Evolutionary conservation across 2,797 vertebrate species (phyloP).

Genomic region (Tadarida brasiliensis): DNA sequence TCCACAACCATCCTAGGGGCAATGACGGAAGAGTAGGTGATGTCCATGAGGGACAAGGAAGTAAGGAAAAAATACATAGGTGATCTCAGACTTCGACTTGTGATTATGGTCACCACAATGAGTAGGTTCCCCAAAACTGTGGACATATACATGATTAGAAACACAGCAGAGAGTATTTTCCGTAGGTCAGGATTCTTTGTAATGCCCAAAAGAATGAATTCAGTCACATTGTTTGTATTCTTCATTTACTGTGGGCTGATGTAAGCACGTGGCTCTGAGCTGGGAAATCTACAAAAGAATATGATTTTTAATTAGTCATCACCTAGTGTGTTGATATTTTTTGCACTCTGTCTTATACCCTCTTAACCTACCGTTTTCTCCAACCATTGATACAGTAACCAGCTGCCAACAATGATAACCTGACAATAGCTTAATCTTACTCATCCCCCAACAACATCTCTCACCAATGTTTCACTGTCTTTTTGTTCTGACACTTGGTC

Average conservation of each 20-base stretch:
- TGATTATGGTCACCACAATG: slow-evolving; percentile 62
- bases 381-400: not conserved
- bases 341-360: not conserved
- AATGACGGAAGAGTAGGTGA: slow-evolving; percentile 66
- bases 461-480: not conserved
- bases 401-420: not conserved
- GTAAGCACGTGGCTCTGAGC: not conserved
- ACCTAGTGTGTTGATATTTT: not conserved
- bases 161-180: slow-evolving; percentile 51
- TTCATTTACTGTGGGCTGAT: not conserved
- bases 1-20: slow-evolving; percentile 70
- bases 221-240: slow-evolving; percentile 10
- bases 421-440: not conserved
- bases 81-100: slow-evolving; percentile 64
- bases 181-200: slow-evolving; percentile 9
- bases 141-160: slow-evolving; percentile 64
- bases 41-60: slow-evolving; percentile 68
- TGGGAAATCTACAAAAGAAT: not conserved
- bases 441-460: rapidly evolving
- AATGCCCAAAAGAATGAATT: slow-evolving; percentile 73
- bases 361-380: not conserved
- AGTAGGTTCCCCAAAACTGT: slow-evolving; percentile 68
- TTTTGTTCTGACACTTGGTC: not conserved
- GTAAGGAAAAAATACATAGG: slow-evolving; percentile 77
- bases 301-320: not conserved